Percentiles rank a stretch among this genome's conserved stretches.
phyloP scores from a whole-genome alignment of 2,113 vertebrate genomes.

The Bubalus kerabau region DNA sequence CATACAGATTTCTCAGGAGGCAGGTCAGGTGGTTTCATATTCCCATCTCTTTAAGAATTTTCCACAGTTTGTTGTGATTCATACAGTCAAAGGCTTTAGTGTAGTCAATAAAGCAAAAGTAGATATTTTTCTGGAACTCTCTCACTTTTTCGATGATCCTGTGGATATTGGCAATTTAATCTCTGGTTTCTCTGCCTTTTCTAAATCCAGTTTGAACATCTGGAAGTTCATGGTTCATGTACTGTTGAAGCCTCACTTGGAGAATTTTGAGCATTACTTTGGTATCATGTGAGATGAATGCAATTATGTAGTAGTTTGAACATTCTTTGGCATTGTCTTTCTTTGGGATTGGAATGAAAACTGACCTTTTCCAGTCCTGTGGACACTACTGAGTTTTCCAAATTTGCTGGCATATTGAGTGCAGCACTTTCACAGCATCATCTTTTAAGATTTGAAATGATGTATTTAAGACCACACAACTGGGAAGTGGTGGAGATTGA shows the following conservation, averaged over 20 bases:
- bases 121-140: background rate
- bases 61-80: background rate
- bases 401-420: background rate
- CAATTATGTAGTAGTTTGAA: background rate
- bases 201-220: background rate
- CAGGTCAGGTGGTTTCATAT: background rate
- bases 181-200: background rate
- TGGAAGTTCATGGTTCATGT: background rate
- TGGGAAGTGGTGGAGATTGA: background rate
- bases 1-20: background rate
- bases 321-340: background rate
- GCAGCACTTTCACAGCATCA: background rate
- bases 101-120: background rate
- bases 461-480: rapidly evolving
- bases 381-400: background rate
- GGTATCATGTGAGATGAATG: background rate
- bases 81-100: background rate
- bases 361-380: background rate
- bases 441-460: background rate
- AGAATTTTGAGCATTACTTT: background rate
- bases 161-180: background rate
- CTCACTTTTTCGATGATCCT: background rate
- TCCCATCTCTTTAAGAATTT: background rate
- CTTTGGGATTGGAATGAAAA: background rate
- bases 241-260: background rate